These are phyloP conservation scores for Conopomorpha cramerella DNA, from an alignment of 1,140 invertebrate species.

Conservation along the genomic window DNA sequence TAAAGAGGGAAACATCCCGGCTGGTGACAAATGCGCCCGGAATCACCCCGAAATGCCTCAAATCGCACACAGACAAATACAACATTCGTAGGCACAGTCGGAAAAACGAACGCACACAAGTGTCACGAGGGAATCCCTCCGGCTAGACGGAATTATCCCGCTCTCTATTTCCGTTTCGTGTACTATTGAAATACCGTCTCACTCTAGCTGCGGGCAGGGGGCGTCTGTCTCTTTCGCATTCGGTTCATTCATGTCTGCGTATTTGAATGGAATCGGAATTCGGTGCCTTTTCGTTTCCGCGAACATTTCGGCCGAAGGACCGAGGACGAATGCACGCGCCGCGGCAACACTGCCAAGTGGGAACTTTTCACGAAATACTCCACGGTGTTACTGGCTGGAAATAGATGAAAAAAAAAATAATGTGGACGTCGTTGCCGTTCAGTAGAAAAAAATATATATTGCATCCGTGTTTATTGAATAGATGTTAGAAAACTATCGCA, in stretches of 20 bases:
- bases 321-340: conserved; percentile 16
- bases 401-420: conserved; percentile 4
- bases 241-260: conserved; percentile 49
- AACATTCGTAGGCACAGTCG: conserved; percentile 33
- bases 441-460: conserved; percentile 36
- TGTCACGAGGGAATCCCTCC: conserved; percentile 57
- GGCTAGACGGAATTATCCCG: conserved; percentile 58
- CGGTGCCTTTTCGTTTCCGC: conserved; percentile 21
- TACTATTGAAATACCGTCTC: conserved; percentile 51
- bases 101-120: conserved; percentile 53
- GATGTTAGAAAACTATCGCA: conserved; percentile 36
- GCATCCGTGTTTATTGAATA: conserved; percentile 43
- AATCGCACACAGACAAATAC: conserved; percentile 25
- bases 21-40: conserved; percentile 11
- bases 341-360: conserved; percentile 4
- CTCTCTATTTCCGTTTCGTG: conserved; percentile 56
- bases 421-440: conserved; percentile 11
- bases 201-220: conserved; percentile 15
- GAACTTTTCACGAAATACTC: background rate
- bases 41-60: conserved; percentile 15
- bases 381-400: background rate
- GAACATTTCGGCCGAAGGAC: conserved; percentile 13
- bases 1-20: conserved; percentile 11
- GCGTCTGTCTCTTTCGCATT: conserved; percentile 46
- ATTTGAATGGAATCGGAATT: conserved; percentile 51